Percentiles rank a stretch among this genome's conserved stretches.
These are phyloP conservation scores for Halictus ligatus DNA, from an alignment of 2,888 invertebrate species.

Conservation along the genomic window DNA sequence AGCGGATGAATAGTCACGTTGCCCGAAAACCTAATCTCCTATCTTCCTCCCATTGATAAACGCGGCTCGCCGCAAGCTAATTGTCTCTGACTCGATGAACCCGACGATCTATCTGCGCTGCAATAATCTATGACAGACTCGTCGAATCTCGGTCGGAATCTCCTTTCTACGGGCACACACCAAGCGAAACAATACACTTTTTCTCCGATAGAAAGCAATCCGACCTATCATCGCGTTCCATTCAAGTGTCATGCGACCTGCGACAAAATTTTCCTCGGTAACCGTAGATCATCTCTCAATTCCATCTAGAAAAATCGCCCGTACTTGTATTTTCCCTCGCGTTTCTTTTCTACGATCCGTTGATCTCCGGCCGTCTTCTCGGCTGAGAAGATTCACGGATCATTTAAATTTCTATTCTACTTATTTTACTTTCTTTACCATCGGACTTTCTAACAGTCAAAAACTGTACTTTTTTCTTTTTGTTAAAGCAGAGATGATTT, in stretches of 20 bases:
- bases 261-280: background rate
- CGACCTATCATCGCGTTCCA: background rate
- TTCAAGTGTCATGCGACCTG: background rate
- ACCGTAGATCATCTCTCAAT: background rate
- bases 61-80: conserved; percentile 7
- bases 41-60: conserved; percentile 20
- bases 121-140: conserved; percentile 4
- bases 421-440: background rate
- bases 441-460: background rate
- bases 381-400: background rate
- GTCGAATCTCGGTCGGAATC: background rate
- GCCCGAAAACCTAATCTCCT: conserved; percentile 24
- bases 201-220: conserved; percentile 6
- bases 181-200: background rate
- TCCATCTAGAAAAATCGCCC: background rate
- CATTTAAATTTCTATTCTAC: background rate
- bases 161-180: background rate
- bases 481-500: background rate
- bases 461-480: background rate
- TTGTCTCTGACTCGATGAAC: conserved; percentile 6
- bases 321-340: background rate
- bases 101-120: background rate
- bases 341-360: background rate
- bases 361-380: background rate
- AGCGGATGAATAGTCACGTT: background rate